phyloP scores from a whole-genome alignment of 2,888 invertebrate species.

The Hoplodrina ambigua region DNA sequence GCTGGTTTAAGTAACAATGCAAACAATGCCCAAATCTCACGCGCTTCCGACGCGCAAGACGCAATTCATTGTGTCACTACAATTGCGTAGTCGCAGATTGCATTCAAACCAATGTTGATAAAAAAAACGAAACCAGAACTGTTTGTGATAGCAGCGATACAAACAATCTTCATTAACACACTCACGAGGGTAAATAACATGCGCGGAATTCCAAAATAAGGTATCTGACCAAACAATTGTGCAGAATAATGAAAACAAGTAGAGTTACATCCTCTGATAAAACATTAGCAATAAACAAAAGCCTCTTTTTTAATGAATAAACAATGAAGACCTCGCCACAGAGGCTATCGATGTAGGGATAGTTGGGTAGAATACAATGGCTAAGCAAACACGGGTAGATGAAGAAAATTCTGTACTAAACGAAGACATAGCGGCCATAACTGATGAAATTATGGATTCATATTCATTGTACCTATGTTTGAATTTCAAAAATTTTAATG shows the following conservation, averaged over 20 bases:
- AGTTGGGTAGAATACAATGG: slow-evolving; percentile 56
- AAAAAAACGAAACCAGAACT: slow-evolving; percentile 51
- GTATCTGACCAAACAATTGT: slow-evolving; percentile 50
- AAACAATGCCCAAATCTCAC: slow-evolving; percentile 73
- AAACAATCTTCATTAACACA: slow-evolving; percentile 40
- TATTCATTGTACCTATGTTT: neutral
- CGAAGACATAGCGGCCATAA: slow-evolving; percentile 26
- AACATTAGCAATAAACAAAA: slow-evolving; percentile 68
- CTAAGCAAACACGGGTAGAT: slow-evolving; percentile 37
- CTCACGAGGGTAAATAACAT: slow-evolving; percentile 34
- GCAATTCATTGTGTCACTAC: slow-evolving; percentile 63
- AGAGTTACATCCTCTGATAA: slow-evolving; percentile 62
- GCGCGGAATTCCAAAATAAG: slow-evolving; percentile 51
- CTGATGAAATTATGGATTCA: neutral
- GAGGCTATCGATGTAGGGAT: slow-evolving; percentile 71
- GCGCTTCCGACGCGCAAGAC: slow-evolving; percentile 66
- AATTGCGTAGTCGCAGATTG: slow-evolving; percentile 51
- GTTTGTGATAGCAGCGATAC: slow-evolving; percentile 38
- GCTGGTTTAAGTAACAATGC: slow-evolving; percentile 67
- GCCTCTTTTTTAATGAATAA: slow-evolving; percentile 70
- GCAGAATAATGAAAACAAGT: slow-evolving; percentile 53
- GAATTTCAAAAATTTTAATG: slow-evolving; percentile 1
- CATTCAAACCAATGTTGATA: slow-evolving; percentile 39
- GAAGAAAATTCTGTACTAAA: slow-evolving; percentile 31
- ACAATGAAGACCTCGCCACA: slow-evolving; percentile 73